A percentile compares a stretch with the other conserved stretches of the same genome.
phyloP scores from a whole-genome alignment of 1,140 invertebrate genomes.

The Chironomus tepperi region DNA sequence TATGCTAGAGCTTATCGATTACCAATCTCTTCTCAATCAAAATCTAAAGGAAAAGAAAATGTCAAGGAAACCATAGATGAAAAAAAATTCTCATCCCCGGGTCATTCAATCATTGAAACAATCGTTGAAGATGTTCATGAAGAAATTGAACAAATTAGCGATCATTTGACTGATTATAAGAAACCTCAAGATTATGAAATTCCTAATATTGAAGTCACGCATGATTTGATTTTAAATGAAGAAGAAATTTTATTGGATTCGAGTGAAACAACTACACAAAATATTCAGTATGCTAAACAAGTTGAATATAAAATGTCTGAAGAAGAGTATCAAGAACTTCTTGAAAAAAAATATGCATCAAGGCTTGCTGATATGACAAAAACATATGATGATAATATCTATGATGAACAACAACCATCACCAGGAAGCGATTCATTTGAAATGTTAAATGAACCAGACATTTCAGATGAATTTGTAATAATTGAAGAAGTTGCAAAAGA shows the following conservation, averaged over 20 bases:
- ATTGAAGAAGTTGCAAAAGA: slow-evolving; percentile 78
- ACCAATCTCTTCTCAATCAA: slow-evolving; percentile 33
- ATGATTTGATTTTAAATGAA: slow-evolving; percentile 32
- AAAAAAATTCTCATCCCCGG: slow-evolving; percentile 38
- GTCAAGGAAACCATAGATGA: slow-evolving; percentile 28
- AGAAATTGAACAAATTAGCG: slow-evolving; percentile 43
- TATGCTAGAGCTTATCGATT: slow-evolving; percentile 38
- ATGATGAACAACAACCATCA: slow-evolving; percentile 57
- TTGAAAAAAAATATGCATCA: slow-evolving; percentile 37
- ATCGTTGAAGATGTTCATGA: slow-evolving; percentile 47
- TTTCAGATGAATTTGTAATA: slow-evolving; percentile 78
- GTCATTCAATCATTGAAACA: slow-evolving; percentile 38
- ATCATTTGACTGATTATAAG: slow-evolving; percentile 35
- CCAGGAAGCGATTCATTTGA: slow-evolving; percentile 85
- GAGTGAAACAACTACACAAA: slow-evolving; percentile 35
- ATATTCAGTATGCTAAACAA: slow-evolving; percentile 30
- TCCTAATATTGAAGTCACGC: background rate
- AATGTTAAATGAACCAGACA: slow-evolving; percentile 72
- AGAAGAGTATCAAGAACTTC: slow-evolving; percentile 36
- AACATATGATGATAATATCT: slow-evolving; percentile 34
- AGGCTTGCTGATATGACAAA: slow-evolving; percentile 40
- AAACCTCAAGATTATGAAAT: background rate
- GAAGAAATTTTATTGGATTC: slow-evolving; percentile 35
- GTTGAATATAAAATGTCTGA: slow-evolving; percentile 34
- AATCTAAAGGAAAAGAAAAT: slow-evolving; percentile 26